Percentiles rank a stretch among this genome's conserved stretches.
These are phyloP conservation scores for Zapornia atra DNA, from an alignment of 2,113 vertebrate genomes.

Conservation along the genomic window DNA sequence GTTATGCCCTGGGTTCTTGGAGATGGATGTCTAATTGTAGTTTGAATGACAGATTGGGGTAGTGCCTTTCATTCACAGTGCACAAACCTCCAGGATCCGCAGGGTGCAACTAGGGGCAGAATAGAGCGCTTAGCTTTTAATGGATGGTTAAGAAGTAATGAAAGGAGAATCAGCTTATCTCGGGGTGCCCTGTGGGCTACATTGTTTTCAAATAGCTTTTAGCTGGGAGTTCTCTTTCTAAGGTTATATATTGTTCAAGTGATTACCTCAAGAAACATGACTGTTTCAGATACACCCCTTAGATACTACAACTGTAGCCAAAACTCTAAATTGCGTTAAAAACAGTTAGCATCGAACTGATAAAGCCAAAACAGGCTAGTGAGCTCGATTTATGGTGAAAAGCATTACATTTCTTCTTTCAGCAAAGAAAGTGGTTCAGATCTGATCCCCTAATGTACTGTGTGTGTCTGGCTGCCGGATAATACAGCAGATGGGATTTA, in stretches of 20 bases:
- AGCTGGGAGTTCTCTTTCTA: constrained; percentile 9
- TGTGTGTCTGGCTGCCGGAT: not conserved
- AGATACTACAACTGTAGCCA: not conserved
- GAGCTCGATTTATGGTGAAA: not conserved
- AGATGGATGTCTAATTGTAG: constrained; percentile 35
- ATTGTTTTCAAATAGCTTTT: constrained; percentile 64
- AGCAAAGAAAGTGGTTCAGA: not conserved
- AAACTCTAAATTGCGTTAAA: not conserved
- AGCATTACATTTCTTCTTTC: not conserved
- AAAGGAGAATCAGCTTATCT: constrained; percentile 67
- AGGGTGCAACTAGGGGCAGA: constrained; percentile 16
- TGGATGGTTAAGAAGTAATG: constrained; percentile 66
- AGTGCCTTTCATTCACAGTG: not conserved
- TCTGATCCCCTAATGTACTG: not conserved
- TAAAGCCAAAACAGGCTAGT: not conserved
- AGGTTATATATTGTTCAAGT: constrained; percentile 16
- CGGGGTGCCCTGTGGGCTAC: constrained; percentile 55
- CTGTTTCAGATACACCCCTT: not conserved
- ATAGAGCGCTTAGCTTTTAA: constrained; percentile 60
- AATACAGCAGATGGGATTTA: constrained; percentile 16
- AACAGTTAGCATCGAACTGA: not conserved
- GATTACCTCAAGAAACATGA: constrained; percentile 40
- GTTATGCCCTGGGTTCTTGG: not conserved
- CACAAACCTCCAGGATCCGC: constrained; percentile 9
- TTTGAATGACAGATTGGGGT: constrained; percentile 33